A percentile compares a stretch with the other conserved stretches of the same genome.
Evolutionary conservation across 2,113 vertebrate genomes (phyloP).

Genomic region (Aegithalos caudatus): DNA sequence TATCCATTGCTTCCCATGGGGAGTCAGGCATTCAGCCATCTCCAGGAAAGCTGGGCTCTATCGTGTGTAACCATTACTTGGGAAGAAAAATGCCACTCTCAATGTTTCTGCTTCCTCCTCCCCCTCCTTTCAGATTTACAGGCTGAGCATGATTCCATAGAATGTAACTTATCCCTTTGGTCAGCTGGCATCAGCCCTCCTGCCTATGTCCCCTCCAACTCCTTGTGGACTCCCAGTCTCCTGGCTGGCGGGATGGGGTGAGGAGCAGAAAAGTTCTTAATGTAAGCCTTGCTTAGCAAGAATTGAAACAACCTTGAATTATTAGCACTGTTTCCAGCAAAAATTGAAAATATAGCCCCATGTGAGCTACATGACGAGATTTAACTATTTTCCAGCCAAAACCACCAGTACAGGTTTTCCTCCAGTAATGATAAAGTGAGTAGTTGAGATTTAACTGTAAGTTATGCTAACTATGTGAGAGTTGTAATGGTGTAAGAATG

Average conservation of each 20-base stretch:
- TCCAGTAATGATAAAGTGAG: neutral
- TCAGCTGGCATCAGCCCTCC: neutral
- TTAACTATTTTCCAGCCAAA: neutral
- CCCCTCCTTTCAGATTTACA: neutral
- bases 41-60: neutral
- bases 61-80: rapidly evolving
- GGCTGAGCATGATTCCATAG: neutral
- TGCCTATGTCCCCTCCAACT: neutral
- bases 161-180: neutral
- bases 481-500: neutral
- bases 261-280: neutral
- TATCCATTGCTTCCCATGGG: neutral
- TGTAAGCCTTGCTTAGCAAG: neutral
- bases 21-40: neutral
- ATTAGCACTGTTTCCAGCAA: neutral
- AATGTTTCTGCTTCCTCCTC: neutral
- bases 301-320: neutral
- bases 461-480: neutral
- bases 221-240: neutral
- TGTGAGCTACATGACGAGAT: neutral
- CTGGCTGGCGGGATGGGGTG: neutral
- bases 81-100: neutral
- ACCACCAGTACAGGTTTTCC: neutral
- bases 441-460: neutral
- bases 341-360: neutral